A percentile compares a stretch with the other conserved stretches of the same genome.
Conservation (phyloP, 92 coral and sea anemone genomes). For the Umimayanthus kanabou region DNA sequence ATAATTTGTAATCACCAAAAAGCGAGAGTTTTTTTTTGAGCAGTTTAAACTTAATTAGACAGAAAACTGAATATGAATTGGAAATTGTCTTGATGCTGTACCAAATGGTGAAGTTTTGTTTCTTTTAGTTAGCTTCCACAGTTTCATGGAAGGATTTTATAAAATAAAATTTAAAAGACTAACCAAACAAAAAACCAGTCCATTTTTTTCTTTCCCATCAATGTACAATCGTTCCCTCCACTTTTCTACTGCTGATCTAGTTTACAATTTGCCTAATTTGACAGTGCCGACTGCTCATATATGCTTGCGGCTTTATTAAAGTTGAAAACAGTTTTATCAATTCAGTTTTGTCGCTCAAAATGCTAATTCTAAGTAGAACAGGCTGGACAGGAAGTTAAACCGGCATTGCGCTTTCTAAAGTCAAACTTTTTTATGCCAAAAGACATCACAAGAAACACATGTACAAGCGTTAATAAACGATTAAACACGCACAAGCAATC, state of each 20-base stretch:
- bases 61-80: background rate
- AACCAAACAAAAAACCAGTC: background rate
- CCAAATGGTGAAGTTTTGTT: background rate
- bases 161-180: background rate
- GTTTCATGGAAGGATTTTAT: background rate
- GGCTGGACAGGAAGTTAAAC: background rate
- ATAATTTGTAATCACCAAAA: background rate
- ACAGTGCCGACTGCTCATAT: background rate
- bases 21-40: background rate
- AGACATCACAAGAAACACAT: background rate
- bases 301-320: slow-evolving; percentile 24
- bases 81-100: background rate
- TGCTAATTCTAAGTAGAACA: slow-evolving; percentile 22
- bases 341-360: slow-evolving; percentile 6
- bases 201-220: background rate
- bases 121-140: background rate
- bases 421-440: no score
- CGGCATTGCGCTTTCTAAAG: no score
- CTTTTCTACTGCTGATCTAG: background rate
- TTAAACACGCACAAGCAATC: background rate
- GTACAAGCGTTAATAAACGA: background rate
- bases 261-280: slow-evolving; percentile 4
- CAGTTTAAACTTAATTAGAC: background rate
- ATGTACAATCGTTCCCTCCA: background rate
- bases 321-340: slow-evolving; percentile 13